Evolutionary conservation across 2,797 vertebrate species (phyloP).

Genomic region (Oceanodroma leucorhoa): DNA sequence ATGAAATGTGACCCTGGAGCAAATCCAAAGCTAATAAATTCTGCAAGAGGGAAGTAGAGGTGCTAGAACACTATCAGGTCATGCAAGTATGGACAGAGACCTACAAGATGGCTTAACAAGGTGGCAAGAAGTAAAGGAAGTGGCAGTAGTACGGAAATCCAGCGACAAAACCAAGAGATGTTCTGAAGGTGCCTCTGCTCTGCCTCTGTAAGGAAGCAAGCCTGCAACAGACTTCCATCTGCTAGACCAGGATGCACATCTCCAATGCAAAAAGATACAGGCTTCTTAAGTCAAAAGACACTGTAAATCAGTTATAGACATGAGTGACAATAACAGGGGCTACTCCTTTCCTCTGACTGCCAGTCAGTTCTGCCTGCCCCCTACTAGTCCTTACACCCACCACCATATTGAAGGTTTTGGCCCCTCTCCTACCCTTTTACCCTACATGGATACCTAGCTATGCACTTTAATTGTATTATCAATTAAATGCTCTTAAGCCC

Average conservation of each 20-base stretch:
- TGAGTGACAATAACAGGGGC: neutral
- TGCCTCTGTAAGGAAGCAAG: neutral
- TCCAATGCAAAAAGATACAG: neutral
- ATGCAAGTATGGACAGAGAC: neutral
- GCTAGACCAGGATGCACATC: neutral
- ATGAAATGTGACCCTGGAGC: neutral
- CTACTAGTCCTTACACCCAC: neutral
- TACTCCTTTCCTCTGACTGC: neutral
- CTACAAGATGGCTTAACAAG: neutral
- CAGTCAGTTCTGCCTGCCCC: neutral
- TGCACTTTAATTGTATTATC: neutral
- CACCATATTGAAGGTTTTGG: neutral
- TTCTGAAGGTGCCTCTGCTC: neutral
- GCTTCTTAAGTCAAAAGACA: neutral
- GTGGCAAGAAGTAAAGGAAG: neutral
- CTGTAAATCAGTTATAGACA: neutral
- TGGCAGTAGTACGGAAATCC: neutral
- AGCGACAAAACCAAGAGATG: neutral
- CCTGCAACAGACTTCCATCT: neutral
- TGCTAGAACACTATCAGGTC: neutral
- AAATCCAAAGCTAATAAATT: neutral
- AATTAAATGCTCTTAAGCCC: neutral
- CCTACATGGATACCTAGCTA: rapidly evolving
- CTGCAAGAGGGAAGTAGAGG: neutral
- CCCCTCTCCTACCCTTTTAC: neutral